Evolutionary conservation across 2,797 vertebrate species (phyloP), one percentile per base, ranked within the genome.

Genomic region (Catostomus latipinnis): DNA sequence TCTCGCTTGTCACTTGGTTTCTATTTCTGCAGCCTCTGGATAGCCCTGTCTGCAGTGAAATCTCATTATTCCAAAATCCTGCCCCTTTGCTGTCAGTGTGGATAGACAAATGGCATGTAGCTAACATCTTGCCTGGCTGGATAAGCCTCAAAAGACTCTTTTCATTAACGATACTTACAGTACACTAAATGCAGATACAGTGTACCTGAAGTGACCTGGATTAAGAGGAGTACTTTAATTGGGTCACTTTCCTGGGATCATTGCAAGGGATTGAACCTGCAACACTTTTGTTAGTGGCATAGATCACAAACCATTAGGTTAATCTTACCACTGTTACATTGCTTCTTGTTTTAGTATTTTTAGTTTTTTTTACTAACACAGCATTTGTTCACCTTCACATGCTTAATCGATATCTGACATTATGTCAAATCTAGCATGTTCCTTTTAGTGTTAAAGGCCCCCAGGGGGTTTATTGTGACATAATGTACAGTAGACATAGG

Each of bases 111-210:
- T 34, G 34, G 3, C 34, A 4, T 34, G 34, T 34, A 34, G 34
- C 34, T 34, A 34, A 34, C 34, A 34, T 34, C 34, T 34, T 34
- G 34, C 34, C 34, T 34, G 34, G 34, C 34, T 34, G 18, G 34
- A 58, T 61, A 12, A 56, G 16, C 56, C 8, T 76, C 6, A 65
- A 53, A 48, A 63, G 58, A 53, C 60, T 63, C 60, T 63, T 45
- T 72, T 43, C 49, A 45, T 62, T 52, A 52, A n/a, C 48, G 43
- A 52, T 74, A 7, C 10, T 66, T 18, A 49, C 52, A 10, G 16
- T 67, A n/a, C 12, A 11, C 60, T 34, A 5, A 34, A 61, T 12
- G 34, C 34, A 34, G 34, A 4, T 34, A 34, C 4, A 4, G 4
- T 34, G 34, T 34, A 34, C 34, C 34, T 34, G 34, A 34, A 34